These are phyloP conservation scores for Zygaena filipendulae DNA, from an alignment of 2,888 invertebrate genomes.

Conservation along the genomic window DNA sequence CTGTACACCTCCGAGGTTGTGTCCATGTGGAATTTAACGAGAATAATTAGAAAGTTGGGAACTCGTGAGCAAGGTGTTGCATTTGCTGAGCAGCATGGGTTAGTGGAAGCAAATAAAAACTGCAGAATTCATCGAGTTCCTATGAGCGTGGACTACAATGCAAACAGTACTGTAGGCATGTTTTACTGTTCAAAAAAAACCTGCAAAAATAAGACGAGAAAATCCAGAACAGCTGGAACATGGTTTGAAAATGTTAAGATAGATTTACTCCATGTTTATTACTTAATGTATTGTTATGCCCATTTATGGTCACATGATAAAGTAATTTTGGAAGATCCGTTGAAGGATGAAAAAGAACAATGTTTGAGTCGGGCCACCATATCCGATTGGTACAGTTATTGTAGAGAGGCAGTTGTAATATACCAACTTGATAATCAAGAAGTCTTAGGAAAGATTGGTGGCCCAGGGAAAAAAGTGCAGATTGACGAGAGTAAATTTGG, in stretches of 20 bases:
- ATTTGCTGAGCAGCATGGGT: neutral
- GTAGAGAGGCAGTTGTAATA: constrained; percentile 13
- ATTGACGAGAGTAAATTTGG: constrained; percentile 16
- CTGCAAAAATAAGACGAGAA: neutral
- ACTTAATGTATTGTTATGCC: constrained; percentile 9
- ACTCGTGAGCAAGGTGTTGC: neutral
- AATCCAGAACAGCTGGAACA: constrained; percentile 2
- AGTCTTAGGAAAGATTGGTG: constrained; percentile 13
- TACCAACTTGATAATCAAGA: constrained; percentile 12
- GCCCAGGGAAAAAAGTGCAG: constrained; percentile 17
- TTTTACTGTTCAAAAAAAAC: neutral
- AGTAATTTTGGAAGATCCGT: constrained; percentile 4
- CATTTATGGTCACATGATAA: constrained; percentile 1
- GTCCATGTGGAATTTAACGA: neutral
- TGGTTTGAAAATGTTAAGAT: constrained; percentile 12
- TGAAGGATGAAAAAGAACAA: neutral
- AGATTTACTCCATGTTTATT: constrained; percentile 5
- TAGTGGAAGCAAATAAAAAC: neutral
- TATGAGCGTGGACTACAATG: neutral
- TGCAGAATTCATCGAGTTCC: neutral
- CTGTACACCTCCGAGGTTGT: neutral
- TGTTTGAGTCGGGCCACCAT: constrained; percentile 3
- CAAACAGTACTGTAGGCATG: neutral
- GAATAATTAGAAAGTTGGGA: neutral
- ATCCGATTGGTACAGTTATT: constrained; percentile 15